phyloP scores from a whole-genome alignment of 2,888 invertebrate genomes.

The Euspilapteryx auroguttella region DNA sequence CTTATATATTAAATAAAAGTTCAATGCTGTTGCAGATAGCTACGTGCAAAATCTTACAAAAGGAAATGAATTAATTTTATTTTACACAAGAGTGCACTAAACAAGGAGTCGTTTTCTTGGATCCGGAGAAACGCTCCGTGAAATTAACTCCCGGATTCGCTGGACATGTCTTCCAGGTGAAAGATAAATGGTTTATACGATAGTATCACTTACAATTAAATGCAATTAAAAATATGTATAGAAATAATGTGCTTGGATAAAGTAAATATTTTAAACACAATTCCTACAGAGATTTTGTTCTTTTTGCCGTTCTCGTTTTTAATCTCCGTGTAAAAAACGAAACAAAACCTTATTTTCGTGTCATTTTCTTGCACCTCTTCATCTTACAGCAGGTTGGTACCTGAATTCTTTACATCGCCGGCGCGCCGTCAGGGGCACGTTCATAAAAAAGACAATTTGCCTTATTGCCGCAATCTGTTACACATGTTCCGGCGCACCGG shows the following conservation, averaged over 20 bases:
- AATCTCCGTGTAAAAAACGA: no score
- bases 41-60: constrained; percentile 2
- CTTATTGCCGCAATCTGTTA: constrained; percentile 59
- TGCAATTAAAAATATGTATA: no score
- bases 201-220: no score
- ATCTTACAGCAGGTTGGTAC: no score
- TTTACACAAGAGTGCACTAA: constrained; percentile 41
- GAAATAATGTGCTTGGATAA: no score
- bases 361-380: no score
- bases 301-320: no score
- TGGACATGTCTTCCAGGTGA: constrained; percentile 47
- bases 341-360: no score
- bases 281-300: no score
- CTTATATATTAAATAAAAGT: no score
- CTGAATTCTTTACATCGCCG: no score
- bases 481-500: constrained; percentile 35
- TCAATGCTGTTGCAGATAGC: neutral
- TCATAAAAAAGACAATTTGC: constrained; percentile 61
- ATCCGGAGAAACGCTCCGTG: constrained; percentile 47
- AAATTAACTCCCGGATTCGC: constrained; percentile 48
- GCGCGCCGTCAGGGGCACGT: constrained; percentile 18
- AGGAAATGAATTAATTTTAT: constrained; percentile 36
- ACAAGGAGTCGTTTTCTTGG: constrained; percentile 26
- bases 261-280: no score
- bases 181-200: constrained; percentile 35